phyloP scores from a whole-genome alignment of 2,113 vertebrate genomes.

The Megaceryle maxima region DNA sequence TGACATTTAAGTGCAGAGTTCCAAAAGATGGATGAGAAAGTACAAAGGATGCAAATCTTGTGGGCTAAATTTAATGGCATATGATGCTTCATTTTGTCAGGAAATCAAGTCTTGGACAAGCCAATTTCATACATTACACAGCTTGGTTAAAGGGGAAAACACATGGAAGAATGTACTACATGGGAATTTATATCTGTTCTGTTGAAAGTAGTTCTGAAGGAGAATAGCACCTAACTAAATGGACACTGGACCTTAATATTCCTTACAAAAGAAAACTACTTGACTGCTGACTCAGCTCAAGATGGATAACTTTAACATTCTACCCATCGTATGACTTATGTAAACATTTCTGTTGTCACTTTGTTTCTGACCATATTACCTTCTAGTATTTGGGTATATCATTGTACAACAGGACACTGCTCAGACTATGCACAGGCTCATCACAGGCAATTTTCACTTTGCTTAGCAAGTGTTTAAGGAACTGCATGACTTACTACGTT shows the following conservation, averaged over 20 bases:
- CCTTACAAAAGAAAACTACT: background rate
- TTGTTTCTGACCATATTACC: background rate
- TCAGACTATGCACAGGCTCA: background rate
- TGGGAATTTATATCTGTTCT: background rate
- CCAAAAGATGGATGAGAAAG: background rate
- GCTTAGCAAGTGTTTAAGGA: background rate
- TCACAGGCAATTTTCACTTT: background rate
- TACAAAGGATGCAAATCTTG: background rate
- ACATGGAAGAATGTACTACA: background rate
- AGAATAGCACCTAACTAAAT: background rate
- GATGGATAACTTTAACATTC: background rate
- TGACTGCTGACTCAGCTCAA: background rate
- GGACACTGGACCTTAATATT: background rate
- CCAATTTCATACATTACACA: background rate
- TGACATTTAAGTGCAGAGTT: background rate
- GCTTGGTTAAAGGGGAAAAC: background rate
- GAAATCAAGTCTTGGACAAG: background rate
- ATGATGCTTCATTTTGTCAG: background rate
- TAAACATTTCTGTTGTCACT: background rate
- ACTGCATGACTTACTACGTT: background rate
- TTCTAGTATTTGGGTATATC: background rate
- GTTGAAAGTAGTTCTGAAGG: background rate
- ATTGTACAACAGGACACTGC: background rate
- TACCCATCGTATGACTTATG: background rate
- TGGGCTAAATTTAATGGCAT: background rate